Base-by-base conservation (phyloP, 2,888 invertebrate species). In the Hanleya hanleyi region DNA sequence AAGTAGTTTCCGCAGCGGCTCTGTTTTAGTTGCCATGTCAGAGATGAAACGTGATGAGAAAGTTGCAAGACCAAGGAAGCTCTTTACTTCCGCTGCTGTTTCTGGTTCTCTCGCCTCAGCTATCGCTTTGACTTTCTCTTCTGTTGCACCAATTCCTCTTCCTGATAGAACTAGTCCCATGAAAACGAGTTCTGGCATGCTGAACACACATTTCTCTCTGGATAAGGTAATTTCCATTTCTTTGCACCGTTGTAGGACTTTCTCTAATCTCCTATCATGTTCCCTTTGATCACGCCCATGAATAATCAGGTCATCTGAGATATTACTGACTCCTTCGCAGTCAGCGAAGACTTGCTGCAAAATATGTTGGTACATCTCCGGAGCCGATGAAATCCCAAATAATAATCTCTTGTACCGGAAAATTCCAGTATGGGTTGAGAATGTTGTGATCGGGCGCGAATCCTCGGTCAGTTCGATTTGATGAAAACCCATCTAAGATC, bases 391-490 rank as follows among this genome's bases (percentile, higher is more conserved):
- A 1, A 84, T 72, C 0, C 77, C 81, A 76, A 83, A 82, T 38
- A 72, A 70, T 2, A 83, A 64, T 7, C 79, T 26, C 67, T 78
- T 78, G 50, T 78, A 83, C n/a, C 83, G 35, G 62, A 67, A 80
- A 4, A 78, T 47, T 9, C 77, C 78, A 37, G 61, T 75, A 33
- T 82, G 77, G 18, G 81, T 83, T n/a, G 78, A 69, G 67, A 83
- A 84, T 32, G 83, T 80, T 22, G 83, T 83, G 4, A 84, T 83
- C 2, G 76, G 73, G 5, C 83, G 65, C 6, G 80, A 83, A 29
- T 77, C 75, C 33, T 77, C 74, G 9, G 65, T 51, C 9, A 82
- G 61, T 50, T 83, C 82, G 1, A 81, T 70, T 50, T 84, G 80
- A 38, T 83, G 81, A 64, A 77, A 85, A 0, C 77, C 73, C 69